These are phyloP conservation scores for Lonchura striata DNA, from an alignment of 2,113 vertebrate genomes.

Conservation along the genomic window DNA sequence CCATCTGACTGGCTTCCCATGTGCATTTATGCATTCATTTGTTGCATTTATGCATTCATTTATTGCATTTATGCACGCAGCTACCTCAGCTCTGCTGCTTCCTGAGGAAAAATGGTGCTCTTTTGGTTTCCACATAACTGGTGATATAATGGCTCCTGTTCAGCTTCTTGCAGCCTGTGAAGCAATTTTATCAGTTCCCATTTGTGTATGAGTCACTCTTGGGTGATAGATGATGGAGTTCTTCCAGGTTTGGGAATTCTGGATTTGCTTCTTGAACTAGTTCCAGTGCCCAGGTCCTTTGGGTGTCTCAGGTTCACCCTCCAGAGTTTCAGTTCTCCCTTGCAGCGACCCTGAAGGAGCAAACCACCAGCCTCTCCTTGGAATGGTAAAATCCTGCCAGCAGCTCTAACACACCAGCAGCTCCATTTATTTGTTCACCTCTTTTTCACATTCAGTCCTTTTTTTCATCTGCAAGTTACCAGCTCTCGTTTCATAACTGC, in stretches of 20 bases:
- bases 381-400: slow-evolving; percentile 2
- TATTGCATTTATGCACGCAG: neutral
- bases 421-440: neutral
- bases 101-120: neutral
- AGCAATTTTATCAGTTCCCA: neutral
- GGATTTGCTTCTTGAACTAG: neutral
- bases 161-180: neutral
- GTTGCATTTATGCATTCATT: neutral
- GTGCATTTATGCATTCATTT: neutral
- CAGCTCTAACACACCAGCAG: neutral
- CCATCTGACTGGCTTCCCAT: neutral
- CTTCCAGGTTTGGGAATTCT: neutral
- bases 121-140: neutral
- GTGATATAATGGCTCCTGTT: neutral
- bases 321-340: neutral
- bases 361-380: neutral
- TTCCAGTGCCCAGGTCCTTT: neutral
- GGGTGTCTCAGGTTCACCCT: neutral
- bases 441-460: neutral
- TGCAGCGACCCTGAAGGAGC: neutral
- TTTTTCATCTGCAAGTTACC: neutral
- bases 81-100: neutral
- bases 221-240: neutral
- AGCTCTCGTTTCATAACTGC: neutral
- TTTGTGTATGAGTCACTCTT: neutral